A percentile compares a stretch with the other conserved stretches of the same genome.
phyloP scores from a whole-genome alignment of 2,888 invertebrate genomes.

The Epicampocera succincta region DNA sequence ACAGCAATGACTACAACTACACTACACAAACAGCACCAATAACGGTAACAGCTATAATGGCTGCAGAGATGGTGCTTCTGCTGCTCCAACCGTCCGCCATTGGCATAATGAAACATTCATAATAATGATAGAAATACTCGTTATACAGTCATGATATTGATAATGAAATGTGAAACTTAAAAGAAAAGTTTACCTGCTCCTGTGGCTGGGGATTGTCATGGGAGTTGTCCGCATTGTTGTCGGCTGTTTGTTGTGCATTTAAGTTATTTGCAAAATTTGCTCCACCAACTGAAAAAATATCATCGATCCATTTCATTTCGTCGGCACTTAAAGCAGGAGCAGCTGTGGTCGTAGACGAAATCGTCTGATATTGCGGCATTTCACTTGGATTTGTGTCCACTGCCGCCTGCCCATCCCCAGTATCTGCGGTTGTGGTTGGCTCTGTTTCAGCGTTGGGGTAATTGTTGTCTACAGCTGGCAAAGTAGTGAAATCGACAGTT shows the following conservation, averaged over 20 bases:
- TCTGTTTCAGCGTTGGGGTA: slow-evolving; percentile 24
- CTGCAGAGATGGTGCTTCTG: background rate
- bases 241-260: slow-evolving; percentile 56
- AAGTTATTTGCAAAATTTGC: slow-evolving; percentile 76
- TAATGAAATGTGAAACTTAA: slow-evolving; percentile 10
- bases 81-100: background rate
- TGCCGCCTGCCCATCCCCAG: background rate
- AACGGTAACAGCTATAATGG: slow-evolving; percentile 9
- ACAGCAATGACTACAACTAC: no score
- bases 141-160: slow-evolving; percentile 8
- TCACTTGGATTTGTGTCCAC: slow-evolving; percentile 57
- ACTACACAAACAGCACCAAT: slow-evolving; percentile 45
- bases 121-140: slow-evolving; percentile 17
- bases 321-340: slow-evolving; percentile 75
- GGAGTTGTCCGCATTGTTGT: slow-evolving; percentile 69
- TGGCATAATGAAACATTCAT: background rate
- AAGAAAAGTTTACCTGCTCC: slow-evolving; percentile 64
- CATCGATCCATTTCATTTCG: slow-evolving; percentile 80
- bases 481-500: slow-evolving; percentile 32
- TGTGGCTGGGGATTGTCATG: slow-evolving; percentile 63
- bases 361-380: slow-evolving; percentile 66
- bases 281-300: slow-evolving; percentile 79
- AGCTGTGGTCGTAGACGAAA: slow-evolving; percentile 66
- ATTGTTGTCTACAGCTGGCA: slow-evolving; percentile 7
- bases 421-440: slow-evolving; percentile 28